A percentile compares a stretch with the other conserved stretches of the same genome.
These are phyloP conservation scores for Lithophane leautieri DNA, from an alignment of 2,888 invertebrate genomes.

Conservation along the genomic window DNA sequence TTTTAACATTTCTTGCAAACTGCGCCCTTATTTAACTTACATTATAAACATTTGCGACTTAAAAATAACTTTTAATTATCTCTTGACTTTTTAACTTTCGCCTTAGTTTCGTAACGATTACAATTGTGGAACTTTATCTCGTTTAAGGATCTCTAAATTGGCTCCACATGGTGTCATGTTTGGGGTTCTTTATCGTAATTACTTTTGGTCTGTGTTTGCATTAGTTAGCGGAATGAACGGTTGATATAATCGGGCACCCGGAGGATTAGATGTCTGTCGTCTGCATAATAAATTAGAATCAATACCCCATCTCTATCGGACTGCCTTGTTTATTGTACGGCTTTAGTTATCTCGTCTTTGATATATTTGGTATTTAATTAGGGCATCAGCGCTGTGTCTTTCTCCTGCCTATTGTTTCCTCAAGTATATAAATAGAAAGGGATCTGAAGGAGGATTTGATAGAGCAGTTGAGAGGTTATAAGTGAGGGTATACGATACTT, in stretches of 20 bases:
- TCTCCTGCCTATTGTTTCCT: constrained; percentile 56
- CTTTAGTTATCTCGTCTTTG: constrained; percentile 61
- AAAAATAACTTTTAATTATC: constrained; percentile 73
- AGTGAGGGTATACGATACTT: constrained; percentile 41
- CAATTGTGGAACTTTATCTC: constrained; percentile 36
- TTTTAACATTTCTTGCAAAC: constrained; percentile 80
- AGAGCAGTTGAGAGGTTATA: constrained; percentile 54
- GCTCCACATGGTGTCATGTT: constrained; percentile 51
- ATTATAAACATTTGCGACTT: constrained; percentile 78
- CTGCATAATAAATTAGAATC: constrained; percentile 80
- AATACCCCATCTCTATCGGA: constrained; percentile 70
- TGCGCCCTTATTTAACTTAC: constrained; percentile 77
- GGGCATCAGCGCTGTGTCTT: constrained; percentile 58
- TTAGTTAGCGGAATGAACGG: constrained; percentile 74
- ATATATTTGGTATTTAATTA: constrained; percentile 64
- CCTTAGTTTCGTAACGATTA: constrained; percentile 27
- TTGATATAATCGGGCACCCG: constrained; percentile 69
- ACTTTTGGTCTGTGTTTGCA: constrained; percentile 73
- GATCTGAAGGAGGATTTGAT: constrained; percentile 58
- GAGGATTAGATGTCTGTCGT: constrained; percentile 75
- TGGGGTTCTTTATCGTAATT: constrained; percentile 71
- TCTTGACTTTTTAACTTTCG: constrained; percentile 46
- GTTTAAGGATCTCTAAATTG: constrained; percentile 48
- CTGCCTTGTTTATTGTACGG: constrained; percentile 73
- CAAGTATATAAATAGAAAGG: constrained; percentile 57